Base-by-base conservation (phyloP, 2,888 invertebrate genomes). In the Rosalia funebris region DNA sequence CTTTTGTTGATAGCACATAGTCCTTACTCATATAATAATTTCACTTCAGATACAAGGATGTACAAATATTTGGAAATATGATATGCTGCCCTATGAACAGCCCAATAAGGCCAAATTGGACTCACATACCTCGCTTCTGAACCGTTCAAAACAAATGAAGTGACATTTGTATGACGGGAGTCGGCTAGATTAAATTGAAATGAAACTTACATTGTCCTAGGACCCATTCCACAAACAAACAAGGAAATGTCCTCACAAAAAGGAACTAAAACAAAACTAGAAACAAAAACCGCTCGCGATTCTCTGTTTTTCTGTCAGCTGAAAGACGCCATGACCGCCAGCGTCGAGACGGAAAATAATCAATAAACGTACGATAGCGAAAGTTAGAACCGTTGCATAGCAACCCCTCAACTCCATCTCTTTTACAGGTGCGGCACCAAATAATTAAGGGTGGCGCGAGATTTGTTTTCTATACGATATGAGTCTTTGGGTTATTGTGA, bases 261-360 rank as follows among this genome's bases (percentile, higher is more conserved):
- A 60, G 56, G 19, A 73, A 72, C 71, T 71, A 73, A 75, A 72
- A 69, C 65, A 62, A 73, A 74, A 72, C 63, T 63, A 63, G 50
- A 65, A 73, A 74, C 70, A 75, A 73, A 75, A 75, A 73, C 63
- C 70, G 63, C 68, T 67, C 64, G 69, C 72, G 72, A 71, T 69
- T 69, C 75, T 70, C 68, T 74, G 71, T 74, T 74, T 73, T 74
- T 71, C 73, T 72, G 81, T 82, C 82, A 82, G 82, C 82, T 82
- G 82, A 81, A 80, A 75, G 79, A 75, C 80, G 81, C 80, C 81
- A 80, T 74, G 64, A 64, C 76, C 75, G 75, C 73, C 75, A 75
- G 77, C 80, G 79, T 77, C 80, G 80, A 77, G 80, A 80, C 80
- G 79, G 70, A 77, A 81, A 81, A 81, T 81, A 81, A 82, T 82